Evolutionary conservation across 2,888 invertebrate species (phyloP).

Genomic region (Leptogaster cylindrica): DNA sequence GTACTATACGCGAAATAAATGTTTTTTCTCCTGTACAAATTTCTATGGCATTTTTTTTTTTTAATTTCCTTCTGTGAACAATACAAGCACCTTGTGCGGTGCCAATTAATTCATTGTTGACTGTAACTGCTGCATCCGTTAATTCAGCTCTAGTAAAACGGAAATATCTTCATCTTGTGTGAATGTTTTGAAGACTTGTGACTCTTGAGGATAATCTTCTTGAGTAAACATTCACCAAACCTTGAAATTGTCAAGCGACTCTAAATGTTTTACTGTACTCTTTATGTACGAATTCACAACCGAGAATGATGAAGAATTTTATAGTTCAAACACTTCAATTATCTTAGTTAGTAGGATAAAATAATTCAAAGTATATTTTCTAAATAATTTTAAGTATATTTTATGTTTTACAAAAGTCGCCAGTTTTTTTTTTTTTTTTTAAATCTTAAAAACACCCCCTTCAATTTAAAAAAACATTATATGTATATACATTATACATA

Average conservation of each 20-base stretch:
- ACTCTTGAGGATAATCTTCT: too few relatives aligned
- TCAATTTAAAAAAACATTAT: too few relatives aligned
- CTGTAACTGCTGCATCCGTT: background rate
- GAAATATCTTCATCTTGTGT: background rate
- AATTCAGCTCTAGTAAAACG: background rate
- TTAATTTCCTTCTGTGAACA: too few relatives aligned
- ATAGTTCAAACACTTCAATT: conserved; percentile 1
- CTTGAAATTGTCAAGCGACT: conserved; percentile 45
- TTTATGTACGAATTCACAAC: background rate
- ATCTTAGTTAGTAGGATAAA: conserved; percentile 23
- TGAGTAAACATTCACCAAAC: conserved; percentile 27
- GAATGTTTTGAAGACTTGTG: background rate
- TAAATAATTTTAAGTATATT: too few relatives aligned
- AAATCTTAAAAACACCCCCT: too few relatives aligned
- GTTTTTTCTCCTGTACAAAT: too few relatives aligned
- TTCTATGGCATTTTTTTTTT: too few relatives aligned
- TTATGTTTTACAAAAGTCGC: too few relatives aligned
- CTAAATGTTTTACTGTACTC: conserved; percentile 31
- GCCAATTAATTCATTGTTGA: background rate
- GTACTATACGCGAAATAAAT: too few relatives aligned
- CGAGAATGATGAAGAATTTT: background rate
- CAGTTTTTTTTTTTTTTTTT: too few relatives aligned
- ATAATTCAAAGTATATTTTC: too few relatives aligned
- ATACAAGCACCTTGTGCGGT: background rate
- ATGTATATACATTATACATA: too few relatives aligned